These are phyloP conservation scores for Aspidoscelis tigris DNA, from an alignment of 2,113 vertebrate species.

Conservation along the genomic window DNA sequence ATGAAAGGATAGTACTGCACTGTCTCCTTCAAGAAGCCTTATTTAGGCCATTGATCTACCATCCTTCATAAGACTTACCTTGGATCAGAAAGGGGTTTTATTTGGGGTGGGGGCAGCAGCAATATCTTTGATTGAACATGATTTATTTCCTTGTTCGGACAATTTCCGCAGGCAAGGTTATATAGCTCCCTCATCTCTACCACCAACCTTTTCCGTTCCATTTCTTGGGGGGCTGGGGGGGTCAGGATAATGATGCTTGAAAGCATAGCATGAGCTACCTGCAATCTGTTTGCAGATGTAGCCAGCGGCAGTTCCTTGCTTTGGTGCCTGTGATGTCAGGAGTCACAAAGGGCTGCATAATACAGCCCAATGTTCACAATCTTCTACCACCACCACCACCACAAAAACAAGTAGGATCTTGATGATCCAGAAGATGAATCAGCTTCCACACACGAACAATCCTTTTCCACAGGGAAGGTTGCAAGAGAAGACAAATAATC, in stretches of 20 bases:
- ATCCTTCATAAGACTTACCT: neutral
- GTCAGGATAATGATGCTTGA: neutral
- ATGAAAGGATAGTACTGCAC: neutral
- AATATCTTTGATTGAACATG: neutral
- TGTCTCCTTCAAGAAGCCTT: neutral
- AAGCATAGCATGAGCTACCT: too few relatives aligned
- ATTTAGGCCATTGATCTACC: neutral
- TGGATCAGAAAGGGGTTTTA: neutral
- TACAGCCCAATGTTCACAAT: neutral
- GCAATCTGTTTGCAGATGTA: neutral
- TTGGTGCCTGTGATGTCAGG: neutral
- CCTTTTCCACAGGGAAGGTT: neutral
- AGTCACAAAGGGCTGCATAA: neutral
- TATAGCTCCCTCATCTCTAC: too few relatives aligned
- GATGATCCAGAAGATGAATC: neutral
- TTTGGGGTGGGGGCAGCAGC: neutral
- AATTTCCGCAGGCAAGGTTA: neutral
- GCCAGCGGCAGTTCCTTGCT: neutral
- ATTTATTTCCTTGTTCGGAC: neutral
- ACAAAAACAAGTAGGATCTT: neutral
- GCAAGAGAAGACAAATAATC: conserved; percentile 78
- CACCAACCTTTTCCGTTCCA: too few relatives aligned
- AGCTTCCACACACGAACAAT: neutral
- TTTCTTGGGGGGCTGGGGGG: too few relatives aligned
- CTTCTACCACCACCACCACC: neutral